phyloP scores from a whole-genome alignment of 2,797 vertebrate genomes.

The Pipistrellus nathusii region DNA sequence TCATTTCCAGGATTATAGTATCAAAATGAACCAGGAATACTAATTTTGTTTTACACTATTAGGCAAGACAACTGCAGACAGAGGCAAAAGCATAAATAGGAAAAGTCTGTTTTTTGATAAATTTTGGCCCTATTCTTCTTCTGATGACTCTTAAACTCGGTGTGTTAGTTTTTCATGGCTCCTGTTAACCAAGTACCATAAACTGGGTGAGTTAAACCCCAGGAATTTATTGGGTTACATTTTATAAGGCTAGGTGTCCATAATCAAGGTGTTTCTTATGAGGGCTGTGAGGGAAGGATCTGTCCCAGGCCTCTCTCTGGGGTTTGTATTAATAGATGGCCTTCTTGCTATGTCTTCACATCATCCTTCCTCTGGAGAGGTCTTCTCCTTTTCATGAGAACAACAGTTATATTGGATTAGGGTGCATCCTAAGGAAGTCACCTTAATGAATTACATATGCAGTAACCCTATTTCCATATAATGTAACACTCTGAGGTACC shows the following conservation, averaged over 20 bases:
- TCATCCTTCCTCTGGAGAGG: not conserved
- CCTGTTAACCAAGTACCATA: not conserved
- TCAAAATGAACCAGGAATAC: not conserved
- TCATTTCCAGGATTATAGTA: not conserved
- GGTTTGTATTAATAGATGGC: not conserved
- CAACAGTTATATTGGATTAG: not conserved
- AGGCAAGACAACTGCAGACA: not conserved
- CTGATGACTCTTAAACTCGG: not conserved
- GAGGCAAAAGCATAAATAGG: not conserved
- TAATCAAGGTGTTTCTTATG: not conserved
- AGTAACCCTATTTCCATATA: not conserved
- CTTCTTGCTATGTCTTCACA: not conserved
- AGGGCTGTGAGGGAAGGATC: not conserved
- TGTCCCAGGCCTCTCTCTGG: not conserved
- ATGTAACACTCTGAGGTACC: not conserved
- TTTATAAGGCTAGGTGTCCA: not conserved
- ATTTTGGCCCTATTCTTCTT: not conserved
- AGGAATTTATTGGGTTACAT: not conserved
- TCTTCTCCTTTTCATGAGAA: not conserved
- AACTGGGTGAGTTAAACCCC: not conserved
- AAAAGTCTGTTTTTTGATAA: not conserved
- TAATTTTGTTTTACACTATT: not conserved
- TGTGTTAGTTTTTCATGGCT: not conserved
- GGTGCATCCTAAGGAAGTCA: not conserved
- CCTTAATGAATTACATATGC: not conserved